Evolutionary conservation across 2,797 vertebrate genomes (phyloP), one percentile per base, ranked within the genome.

Genomic region (Glossophaga mutica): DNA sequence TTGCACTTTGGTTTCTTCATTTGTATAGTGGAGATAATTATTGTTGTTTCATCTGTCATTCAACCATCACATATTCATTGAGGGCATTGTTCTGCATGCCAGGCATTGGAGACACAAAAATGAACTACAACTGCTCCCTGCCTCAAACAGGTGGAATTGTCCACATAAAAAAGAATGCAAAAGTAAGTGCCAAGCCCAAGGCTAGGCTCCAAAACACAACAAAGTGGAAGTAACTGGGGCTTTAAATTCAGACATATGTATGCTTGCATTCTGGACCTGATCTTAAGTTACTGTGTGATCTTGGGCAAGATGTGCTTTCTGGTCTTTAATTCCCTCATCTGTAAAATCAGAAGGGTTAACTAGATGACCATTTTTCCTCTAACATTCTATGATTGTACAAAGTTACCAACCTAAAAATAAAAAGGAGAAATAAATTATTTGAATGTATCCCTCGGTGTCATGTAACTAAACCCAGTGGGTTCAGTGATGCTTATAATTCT

Each of bases 1-100:
- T 79, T 46, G 92, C 50, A n/a, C 16, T 74, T 88, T 48, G 81
- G 76, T 73, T 90, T 87, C 48, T 88, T 88, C 52, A 78, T 96
- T 29, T 77, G 37, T 62, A 0, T 48, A 48, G 46, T 50, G 57
- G 65, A 34, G 21, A 65, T 57, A 32, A 39, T 91, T 65, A 67
- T 16, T 85, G 24, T 34, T 65, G 68, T 78, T 90, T 88, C 24
- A 15, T 37, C 48, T 78, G 22, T 74, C 44, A 85, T 39, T 92
- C 78, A 79, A 74, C 37, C 8, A 32, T 37, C 37, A 50, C 34
- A 83, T 1, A 16, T 55, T 81, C 19, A 48, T 1, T 4, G 42
- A 94, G 42, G 50, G 21, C 4, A 10, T 68, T 85, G 11, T 70
- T 82, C 29, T 89, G n/a, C 22, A 22, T 42, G 6, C 19, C 50